Base-by-base conservation (phyloP, 1,140 invertebrate species). In the Pissodes strobi region DNA sequence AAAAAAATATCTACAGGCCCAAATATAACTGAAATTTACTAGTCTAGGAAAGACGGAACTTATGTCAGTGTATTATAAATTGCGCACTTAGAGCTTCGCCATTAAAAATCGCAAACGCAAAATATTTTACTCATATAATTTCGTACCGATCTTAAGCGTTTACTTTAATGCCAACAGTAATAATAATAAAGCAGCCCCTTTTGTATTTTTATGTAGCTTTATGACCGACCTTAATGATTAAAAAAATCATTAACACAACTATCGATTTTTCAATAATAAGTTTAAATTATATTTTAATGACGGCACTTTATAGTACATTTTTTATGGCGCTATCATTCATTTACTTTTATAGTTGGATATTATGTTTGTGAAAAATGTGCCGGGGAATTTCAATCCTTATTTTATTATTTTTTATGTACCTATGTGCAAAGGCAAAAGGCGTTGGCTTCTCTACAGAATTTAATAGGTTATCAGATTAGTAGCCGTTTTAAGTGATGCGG, bases 281-380 rank as follows among this genome's bases (percentile, higher is more conserved):
- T 51, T 51, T 25, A 51, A 51, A 51, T 51, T 51, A 51, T 51
- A 21, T 34, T 34, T n/a, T 51, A 51, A 51, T 34, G 48, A 34
- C 48, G 12, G 12, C 25, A 25, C 12, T 51, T 34, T 51, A 51
- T 12, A 27, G 27, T 51, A 51, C 27, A n/a, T 27, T 43, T 27
- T 51, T 51, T 51, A 46, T 46, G 21, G 18, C 43, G 13, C 43
- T 19, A 46, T 46, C 43, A 46, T 46, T 46, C 43, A 19, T 46
- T 46, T 21, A 46, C 1, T 46, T 46, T 46, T 46, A 46, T 46
- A 46, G 43, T 19, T 46, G 4, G 18, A 46, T 43, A 43, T 43
- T 13, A 43, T 19, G 2, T 9, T 19, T 10, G 43, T 23, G 17
- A 21, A 46, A 45, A 21, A 46, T 46, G 30, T n/a, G n/a, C n/a